Conservation (phyloP, 2,888 invertebrate genomes). For the Latrodectus elegans region DNA sequence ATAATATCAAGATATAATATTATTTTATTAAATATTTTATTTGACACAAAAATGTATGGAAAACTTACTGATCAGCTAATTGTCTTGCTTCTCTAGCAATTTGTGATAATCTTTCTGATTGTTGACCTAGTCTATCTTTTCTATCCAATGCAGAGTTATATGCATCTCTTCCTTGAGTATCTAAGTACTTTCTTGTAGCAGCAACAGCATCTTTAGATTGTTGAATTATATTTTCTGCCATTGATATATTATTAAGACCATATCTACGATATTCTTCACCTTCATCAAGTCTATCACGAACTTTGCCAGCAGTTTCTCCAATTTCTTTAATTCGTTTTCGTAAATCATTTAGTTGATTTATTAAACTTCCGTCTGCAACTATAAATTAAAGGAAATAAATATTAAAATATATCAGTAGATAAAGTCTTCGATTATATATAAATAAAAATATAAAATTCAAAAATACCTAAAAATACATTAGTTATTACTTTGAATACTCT, state of each 20-base stretch:
- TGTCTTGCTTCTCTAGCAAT: slow-evolving; percentile 91
- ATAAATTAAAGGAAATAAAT: slow-evolving; percentile 5
- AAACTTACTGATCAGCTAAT: slow-evolving; percentile 84
- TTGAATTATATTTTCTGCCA: slow-evolving; percentile 81
- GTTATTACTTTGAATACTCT: no score
- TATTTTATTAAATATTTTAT: no score
- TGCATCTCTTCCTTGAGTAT: slow-evolving; percentile 88
- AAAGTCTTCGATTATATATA: no score
- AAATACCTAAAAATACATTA: no score
- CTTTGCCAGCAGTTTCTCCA: slow-evolving; percentile 80
- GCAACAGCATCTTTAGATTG: slow-evolving; percentile 82
- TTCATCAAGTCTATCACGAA: slow-evolving; percentile 78
- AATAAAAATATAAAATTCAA: no score
- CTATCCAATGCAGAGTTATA: slow-evolving; percentile 86
- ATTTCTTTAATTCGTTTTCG: slow-evolving; percentile 79
- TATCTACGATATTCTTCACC: slow-evolving; percentile 78
- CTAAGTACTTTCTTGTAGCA: slow-evolving; percentile 85
- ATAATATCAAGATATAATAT: background rate
- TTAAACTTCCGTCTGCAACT: slow-evolving; percentile 83
- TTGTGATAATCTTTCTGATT: slow-evolving; percentile 91
- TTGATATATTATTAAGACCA: slow-evolving; percentile 81
- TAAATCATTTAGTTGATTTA: slow-evolving; percentile 82
- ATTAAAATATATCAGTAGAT: no score
- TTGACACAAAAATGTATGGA: background rate
- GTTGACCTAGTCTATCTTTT: slow-evolving; percentile 91